phyloP scores from a whole-genome alignment of 2,113 vertebrate genomes.

The Theristicus caerulescens region DNA sequence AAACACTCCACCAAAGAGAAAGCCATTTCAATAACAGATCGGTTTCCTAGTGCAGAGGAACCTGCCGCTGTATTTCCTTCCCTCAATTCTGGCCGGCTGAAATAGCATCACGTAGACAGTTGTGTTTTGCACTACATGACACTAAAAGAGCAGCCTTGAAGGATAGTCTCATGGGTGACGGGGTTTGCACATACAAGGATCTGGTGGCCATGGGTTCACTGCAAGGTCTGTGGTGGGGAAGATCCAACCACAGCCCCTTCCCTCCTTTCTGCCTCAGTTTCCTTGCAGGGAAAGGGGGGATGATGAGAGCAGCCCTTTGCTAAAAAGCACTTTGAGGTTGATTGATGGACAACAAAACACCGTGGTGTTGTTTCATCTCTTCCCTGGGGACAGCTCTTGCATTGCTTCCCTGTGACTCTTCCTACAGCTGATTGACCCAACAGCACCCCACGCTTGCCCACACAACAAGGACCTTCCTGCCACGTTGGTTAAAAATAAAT shows the following conservation, averaged over 20 bases:
- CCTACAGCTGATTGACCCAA: background rate
- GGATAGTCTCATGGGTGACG: background rate
- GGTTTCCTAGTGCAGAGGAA: slow-evolving; percentile 46
- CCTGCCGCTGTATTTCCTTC: slow-evolving; percentile 39
- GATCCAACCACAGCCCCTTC: background rate
- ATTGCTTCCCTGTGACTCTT: background rate
- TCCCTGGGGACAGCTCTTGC: background rate
- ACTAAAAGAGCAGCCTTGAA: background rate
- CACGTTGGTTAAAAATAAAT: background rate
- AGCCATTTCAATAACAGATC: slow-evolving; percentile 33
- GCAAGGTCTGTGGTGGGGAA: fast-evolving
- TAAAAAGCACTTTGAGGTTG: background rate
- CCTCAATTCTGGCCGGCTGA: slow-evolving; percentile 30
- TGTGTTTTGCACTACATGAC: background rate
- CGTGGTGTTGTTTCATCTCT: background rate
- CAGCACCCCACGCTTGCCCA: fast-evolving
- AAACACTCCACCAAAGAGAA: slow-evolving; percentile 50
- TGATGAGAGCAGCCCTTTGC: background rate
- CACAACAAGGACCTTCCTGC: fast-evolving
- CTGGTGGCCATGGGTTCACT: background rate
- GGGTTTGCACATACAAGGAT: fast-evolving
- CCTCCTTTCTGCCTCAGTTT: background rate
- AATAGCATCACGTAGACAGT: background rate
- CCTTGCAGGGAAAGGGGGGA: background rate
- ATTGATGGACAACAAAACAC: background rate